These are phyloP conservation scores for Rambutsinella grinnellia DNA, from an alignment of 2,888 invertebrate species.

Conservation along the genomic window DNA sequence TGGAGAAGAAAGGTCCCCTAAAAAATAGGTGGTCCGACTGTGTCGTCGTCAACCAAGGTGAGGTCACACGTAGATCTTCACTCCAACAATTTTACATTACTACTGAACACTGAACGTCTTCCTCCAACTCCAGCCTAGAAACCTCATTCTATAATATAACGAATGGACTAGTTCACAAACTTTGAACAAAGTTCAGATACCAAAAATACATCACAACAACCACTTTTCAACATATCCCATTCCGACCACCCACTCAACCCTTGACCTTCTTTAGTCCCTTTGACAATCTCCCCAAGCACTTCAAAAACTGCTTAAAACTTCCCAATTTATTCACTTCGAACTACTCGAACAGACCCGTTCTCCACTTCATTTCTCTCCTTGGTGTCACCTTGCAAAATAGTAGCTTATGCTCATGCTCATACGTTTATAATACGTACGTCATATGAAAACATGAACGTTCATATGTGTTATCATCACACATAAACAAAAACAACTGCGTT, in stretches of 20 bases:
- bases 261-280: not conserved
- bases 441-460: not conserved
- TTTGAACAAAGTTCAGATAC: conserved; percentile 6
- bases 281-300: conserved; percentile 4
- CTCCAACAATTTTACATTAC: conserved; percentile 53
- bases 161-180: conserved; percentile 3
- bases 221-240: not conserved
- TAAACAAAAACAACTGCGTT: not conserved
- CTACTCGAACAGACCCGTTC: conserved; percentile 27
- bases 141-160: conserved; percentile 50
- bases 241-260: not conserved
- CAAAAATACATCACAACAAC: not conserved
- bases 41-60: conserved; percentile 46
- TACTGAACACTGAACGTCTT: conserved; percentile 40
- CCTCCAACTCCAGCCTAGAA: conserved; percentile 55
- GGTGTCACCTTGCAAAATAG: conserved; percentile 48
- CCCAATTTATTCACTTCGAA: not conserved
- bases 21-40: conserved; percentile 29
- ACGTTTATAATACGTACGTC: not conserved
- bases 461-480: not conserved
- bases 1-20: conserved; percentile 31
- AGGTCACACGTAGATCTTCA: conserved; percentile 56
- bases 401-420: not conserved
- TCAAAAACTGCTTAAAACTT: not conserved
- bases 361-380: conserved; percentile 46